phyloP scores from a whole-genome alignment of 1,140 invertebrate genomes.

The Plectrocnemia conspersa region DNA sequence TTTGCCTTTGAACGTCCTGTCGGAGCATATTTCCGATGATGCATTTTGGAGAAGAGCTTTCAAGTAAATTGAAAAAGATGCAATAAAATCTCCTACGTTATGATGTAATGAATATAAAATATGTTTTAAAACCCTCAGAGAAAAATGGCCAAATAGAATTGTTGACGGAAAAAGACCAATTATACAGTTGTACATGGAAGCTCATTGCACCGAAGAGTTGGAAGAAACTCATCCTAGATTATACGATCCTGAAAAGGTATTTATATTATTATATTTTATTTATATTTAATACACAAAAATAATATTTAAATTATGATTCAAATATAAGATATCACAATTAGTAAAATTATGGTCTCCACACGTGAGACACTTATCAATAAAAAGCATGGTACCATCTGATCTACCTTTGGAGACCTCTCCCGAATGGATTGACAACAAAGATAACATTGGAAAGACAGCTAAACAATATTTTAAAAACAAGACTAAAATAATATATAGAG shows the following conservation, averaged over 20 bases:
- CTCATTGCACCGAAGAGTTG: constrained; percentile 25
- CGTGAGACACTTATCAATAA: constrained; percentile 15
- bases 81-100: not conserved
- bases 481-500: constrained; percentile 19
- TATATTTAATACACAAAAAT: not conserved
- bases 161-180: constrained; percentile 16
- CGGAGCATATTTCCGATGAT: constrained; percentile 23
- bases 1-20: constrained; percentile 15
- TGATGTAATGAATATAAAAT: not conserved
- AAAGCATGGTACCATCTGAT: constrained; percentile 20
- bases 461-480: constrained; percentile 16
- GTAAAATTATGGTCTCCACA: constrained; percentile 22
- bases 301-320: not conserved
- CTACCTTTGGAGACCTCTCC: not conserved
- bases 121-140: not conserved
- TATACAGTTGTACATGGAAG: constrained; percentile 28
- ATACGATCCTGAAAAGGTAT: constrained; percentile 31
- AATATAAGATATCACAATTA: constrained; percentile 29
- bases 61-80: constrained; percentile 11
- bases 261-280: not conserved
- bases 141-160: constrained; percentile 8
- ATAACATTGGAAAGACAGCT: constrained; percentile 8
- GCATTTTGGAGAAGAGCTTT: constrained; percentile 29
- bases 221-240: constrained; percentile 21
- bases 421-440: constrained; percentile 4